Evolutionary conservation across 2,888 invertebrate genomes (phyloP).

Genomic region (Orthosia gracilis): DNA sequence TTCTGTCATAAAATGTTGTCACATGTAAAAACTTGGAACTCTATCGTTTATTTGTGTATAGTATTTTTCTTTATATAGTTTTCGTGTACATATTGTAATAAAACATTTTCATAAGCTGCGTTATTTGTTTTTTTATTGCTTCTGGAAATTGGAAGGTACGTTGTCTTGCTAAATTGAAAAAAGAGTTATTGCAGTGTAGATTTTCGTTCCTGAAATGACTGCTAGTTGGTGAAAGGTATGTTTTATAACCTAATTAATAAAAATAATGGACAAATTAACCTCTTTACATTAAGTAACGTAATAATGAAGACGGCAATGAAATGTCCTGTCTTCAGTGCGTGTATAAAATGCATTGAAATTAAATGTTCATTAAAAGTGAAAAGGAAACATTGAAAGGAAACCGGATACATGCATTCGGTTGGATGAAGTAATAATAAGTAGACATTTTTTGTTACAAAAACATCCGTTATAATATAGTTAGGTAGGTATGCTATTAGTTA

Average conservation of each 20-base stretch:
- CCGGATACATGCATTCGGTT: slow-evolving; percentile 28
- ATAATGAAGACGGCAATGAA: neutral
- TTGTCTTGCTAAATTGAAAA: neutral
- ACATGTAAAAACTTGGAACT: slow-evolving; percentile 34
- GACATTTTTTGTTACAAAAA: slow-evolving; percentile 13
- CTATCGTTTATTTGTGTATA: slow-evolving; percentile 40
- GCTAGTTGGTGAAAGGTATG: slow-evolving; percentile 25
- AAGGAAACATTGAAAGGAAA: slow-evolving; percentile 34
- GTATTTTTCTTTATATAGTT: slow-evolving; percentile 46
- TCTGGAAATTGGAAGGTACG: slow-evolving; percentile 33
- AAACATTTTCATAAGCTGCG: slow-evolving; percentile 36
- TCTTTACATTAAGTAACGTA: neutral
- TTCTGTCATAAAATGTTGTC: slow-evolving; percentile 32
- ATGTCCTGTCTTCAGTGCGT: slow-evolving; percentile 26
- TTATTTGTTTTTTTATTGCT: slow-evolving; percentile 46
- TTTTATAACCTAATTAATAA: slow-evolving; percentile 12
- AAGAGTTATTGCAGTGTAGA: slow-evolving; percentile 2
- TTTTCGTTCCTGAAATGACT: neutral
- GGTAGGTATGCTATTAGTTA: neutral
- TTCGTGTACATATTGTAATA: slow-evolving; percentile 55
- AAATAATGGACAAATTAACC: neutral
- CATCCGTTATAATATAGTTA: slow-evolving; percentile 5
- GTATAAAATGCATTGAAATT: slow-evolving; percentile 28
- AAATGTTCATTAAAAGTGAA: slow-evolving; percentile 23
- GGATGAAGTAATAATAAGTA: slow-evolving; percentile 27